A percentile compares a stretch with the other conserved stretches of the same genome.
These are phyloP conservation scores for Plagodis dolabraria DNA, from an alignment of 2,888 invertebrate genomes.

Conservation along the genomic window DNA sequence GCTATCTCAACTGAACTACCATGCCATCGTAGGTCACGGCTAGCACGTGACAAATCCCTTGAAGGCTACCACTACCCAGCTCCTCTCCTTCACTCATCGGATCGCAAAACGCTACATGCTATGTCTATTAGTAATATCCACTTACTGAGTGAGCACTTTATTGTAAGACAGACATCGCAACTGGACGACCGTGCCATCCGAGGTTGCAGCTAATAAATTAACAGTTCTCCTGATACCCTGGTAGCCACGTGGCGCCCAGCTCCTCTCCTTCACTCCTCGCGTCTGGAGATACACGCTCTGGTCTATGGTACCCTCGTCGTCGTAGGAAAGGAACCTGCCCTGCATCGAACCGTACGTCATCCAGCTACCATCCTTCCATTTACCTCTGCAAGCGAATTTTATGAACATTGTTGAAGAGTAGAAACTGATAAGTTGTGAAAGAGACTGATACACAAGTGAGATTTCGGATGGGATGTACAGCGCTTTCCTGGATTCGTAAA, in stretches of 20 bases:
- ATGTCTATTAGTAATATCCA: constrained; percentile 19
- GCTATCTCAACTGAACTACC: too few relatives aligned
- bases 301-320: constrained; percentile 60
- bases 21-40: too few relatives aligned
- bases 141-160: constrained; percentile 84
- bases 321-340: constrained; percentile 82
- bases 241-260: constrained; percentile 63
- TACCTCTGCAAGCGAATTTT: constrained; percentile 57
- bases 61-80: too few relatives aligned
- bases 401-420: too few relatives aligned
- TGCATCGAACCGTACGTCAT: constrained; percentile 87
- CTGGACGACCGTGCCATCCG: constrained; percentile 85
- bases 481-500: too few relatives aligned
- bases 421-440: too few relatives aligned
- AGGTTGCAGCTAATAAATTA: constrained; percentile 65
- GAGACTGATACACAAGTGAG: too few relatives aligned
- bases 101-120: too few relatives aligned
- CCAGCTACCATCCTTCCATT: constrained; percentile 77
- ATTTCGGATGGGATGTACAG: too few relatives aligned
- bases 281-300: constrained; percentile 72
- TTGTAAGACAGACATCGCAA: constrained; percentile 81
- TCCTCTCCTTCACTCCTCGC: constrained; percentile 78
- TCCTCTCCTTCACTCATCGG: too few relatives aligned
- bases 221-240: constrained; percentile 58
- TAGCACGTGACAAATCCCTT: too few relatives aligned